phyloP scores from a whole-genome alignment of 1,140 invertebrate species.

The Drusus annulatus region DNA sequence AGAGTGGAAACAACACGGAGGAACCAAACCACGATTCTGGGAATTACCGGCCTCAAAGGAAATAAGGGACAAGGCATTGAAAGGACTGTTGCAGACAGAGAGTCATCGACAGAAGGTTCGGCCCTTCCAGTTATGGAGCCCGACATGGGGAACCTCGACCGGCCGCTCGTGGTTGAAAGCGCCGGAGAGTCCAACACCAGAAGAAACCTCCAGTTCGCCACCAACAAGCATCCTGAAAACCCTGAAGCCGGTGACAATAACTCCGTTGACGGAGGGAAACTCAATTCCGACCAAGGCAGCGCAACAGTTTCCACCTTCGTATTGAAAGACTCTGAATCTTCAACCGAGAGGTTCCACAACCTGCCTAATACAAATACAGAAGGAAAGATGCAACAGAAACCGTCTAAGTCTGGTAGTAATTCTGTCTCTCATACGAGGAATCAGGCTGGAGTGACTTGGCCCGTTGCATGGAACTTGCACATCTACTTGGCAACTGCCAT shows the following conservation, averaged over 20 bases:
- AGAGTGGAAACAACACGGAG: conserved; percentile 60
- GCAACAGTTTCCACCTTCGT: conserved; percentile 68
- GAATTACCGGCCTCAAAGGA: conserved; percentile 65
- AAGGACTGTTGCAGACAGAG: conserved; percentile 64
- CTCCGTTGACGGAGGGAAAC: conserved; percentile 59
- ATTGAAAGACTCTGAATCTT: conserved; percentile 68
- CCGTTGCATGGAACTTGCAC: conserved; percentile 90
- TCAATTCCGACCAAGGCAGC: conserved; percentile 59
- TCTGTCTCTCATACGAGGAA: conserved; percentile 61
- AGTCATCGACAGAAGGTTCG: conserved; percentile 68
- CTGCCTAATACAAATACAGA: conserved; percentile 69
- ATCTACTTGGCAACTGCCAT: conserved; percentile 87
- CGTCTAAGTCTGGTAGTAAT: conserved; percentile 63
- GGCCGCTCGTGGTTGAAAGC: conserved; percentile 68
- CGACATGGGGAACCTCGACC: conserved; percentile 71
- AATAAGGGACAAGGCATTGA: conserved; percentile 64
- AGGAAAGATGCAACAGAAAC: conserved; percentile 65
- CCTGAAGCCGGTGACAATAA: conserved; percentile 65
- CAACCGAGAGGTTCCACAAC: conserved; percentile 70
- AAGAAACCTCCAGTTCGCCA: conserved; percentile 69
- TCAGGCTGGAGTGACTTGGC: conserved; percentile 75
- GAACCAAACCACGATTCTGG: conserved; percentile 66
- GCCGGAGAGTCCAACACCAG: conserved; percentile 70
- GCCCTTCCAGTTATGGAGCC: conserved; percentile 68
- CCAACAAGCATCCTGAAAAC: conserved; percentile 64